A percentile compares a stretch with the other conserved stretches of the same genome.
phyloP scores from a whole-genome alignment of 2,113 vertebrate genomes.

The Delphinapterus leucas region DNA sequence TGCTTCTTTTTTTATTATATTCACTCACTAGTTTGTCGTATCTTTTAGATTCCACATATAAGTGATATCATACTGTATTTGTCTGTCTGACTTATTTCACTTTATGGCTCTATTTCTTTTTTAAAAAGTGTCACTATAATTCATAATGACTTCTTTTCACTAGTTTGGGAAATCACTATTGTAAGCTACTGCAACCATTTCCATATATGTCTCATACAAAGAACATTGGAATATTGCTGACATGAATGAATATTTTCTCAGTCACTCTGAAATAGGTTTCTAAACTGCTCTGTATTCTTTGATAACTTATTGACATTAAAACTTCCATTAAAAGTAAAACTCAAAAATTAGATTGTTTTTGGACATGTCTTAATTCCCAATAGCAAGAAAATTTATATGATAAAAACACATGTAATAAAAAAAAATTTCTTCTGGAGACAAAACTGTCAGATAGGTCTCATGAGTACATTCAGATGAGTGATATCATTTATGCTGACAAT shows the following conservation, averaged over 20 bases:
- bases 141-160: not conserved
- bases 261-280: conserved; percentile 20
- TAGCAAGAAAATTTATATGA: conserved; percentile 21
- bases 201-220: conserved; percentile 9
- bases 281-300: not conserved
- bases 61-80: not conserved
- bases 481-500: conserved; percentile 47
- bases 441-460: conserved; percentile 50
- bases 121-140: not conserved
- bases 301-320: conserved; percentile 60
- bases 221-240: not conserved
- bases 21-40: not conserved
- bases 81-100: not conserved
- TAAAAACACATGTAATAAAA: conserved; percentile 30
- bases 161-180: not conserved
- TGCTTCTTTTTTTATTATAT: not conserved
- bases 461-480: conserved; percentile 38
- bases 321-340: conserved; percentile 49
- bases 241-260: conserved; percentile 34
- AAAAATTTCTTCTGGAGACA: conserved; percentile 10
- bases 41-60: not conserved
- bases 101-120: not conserved
- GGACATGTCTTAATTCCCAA: conserved; percentile 52
- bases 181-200: not conserved
- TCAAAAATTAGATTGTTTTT: conserved; percentile 54